Evolutionary conservation across 2,888 invertebrate genomes (phyloP).

Genomic region (Spilosoma lubricipeda): DNA sequence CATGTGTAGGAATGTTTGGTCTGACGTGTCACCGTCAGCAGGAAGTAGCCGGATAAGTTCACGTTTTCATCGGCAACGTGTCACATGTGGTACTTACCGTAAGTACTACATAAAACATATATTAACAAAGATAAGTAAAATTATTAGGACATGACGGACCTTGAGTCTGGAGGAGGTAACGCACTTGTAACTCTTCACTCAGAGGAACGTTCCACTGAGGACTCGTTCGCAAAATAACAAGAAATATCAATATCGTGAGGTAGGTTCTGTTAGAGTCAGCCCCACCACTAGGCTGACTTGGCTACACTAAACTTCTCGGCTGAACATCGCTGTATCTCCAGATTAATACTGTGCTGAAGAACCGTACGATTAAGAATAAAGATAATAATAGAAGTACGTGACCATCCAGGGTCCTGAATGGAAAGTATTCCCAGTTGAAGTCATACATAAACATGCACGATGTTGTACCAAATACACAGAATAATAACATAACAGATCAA

Average conservation of each 20-base stretch:
- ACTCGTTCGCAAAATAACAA: too few relatives aligned
- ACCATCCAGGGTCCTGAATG: neutral
- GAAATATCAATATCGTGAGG: too few relatives aligned
- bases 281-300: too few relatives aligned
- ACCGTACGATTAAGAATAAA: too few relatives aligned
- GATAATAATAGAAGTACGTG: neutral
- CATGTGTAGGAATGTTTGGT: neutral
- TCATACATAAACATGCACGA: neutral
- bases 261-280: too few relatives aligned
- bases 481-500: neutral
- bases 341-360: neutral
- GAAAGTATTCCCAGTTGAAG: neutral
- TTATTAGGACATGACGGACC: neutral
- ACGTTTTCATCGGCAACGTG: neutral
- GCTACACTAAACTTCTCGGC: too few relatives aligned
- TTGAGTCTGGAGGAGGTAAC: too few relatives aligned
- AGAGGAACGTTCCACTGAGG: too few relatives aligned
- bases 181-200: too few relatives aligned
- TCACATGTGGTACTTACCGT: neutral
- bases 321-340: neutral
- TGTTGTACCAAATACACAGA: neutral
- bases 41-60: neutral
- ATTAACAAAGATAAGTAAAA: neutral
- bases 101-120: neutral
- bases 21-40: neutral